Percentiles rank a stretch among this genome's conserved stretches.
phyloP scores from a whole-genome alignment of 2,888 invertebrate species.

The Sesia bembeciformis region DNA sequence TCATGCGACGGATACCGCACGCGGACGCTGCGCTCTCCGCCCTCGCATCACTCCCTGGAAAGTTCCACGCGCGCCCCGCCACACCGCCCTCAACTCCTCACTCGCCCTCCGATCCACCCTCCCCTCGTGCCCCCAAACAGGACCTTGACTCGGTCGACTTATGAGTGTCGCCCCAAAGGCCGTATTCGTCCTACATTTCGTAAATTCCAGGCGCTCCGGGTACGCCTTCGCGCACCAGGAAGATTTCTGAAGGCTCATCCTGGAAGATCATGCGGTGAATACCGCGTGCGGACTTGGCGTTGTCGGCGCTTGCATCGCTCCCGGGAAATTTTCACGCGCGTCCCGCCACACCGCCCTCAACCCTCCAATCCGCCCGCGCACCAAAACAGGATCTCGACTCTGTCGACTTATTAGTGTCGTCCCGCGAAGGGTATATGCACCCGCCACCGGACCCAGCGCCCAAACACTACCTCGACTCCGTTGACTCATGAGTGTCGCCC shows the following conservation, averaged over 20 bases:
- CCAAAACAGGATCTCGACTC: conserved; percentile 84
- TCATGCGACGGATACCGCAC: conserved; percentile 89
- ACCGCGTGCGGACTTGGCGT: conserved; percentile 85
- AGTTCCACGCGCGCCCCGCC: conserved; percentile 83
- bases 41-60: conserved; percentile 72
- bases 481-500: conserved; percentile 13
- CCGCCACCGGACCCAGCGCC: neutral
- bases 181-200: conserved; percentile 1
- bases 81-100: conserved; percentile 47
- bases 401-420: conserved; percentile 75
- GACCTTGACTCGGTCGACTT: conserved; percentile 83
- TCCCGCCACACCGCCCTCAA: conserved; percentile 76
- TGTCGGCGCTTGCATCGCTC: conserved; percentile 76
- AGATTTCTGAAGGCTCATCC: conserved; percentile 96
- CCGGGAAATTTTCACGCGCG: conserved; percentile 79
- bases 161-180: conserved; percentile 81
- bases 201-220: conserved; percentile 89
- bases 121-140: conserved; percentile 79
- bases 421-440: neutral
- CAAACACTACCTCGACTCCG: neutral
- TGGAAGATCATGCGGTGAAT: conserved; percentile 95
- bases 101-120: conserved; percentile 37
- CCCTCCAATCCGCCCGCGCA: conserved; percentile 65
- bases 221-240: conserved; percentile 99
- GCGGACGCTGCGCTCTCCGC: conserved; percentile 83